Evolutionary conservation across 2,797 vertebrate genomes (phyloP).

Genomic region (Mionectes olivaceus): DNA sequence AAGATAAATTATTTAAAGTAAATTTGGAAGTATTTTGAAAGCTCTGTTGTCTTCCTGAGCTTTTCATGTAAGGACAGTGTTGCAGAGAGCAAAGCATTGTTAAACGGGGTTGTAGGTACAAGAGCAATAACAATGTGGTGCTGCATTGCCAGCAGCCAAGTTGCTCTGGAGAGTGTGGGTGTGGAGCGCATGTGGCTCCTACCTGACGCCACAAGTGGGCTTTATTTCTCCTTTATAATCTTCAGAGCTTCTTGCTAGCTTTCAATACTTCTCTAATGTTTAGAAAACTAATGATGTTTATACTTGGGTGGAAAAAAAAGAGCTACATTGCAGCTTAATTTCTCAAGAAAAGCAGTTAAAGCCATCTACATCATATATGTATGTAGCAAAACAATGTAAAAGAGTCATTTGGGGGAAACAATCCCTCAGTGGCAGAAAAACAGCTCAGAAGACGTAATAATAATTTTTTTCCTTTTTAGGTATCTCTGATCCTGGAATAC

Average conservation of each 20-base stretch:
- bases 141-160: background rate
- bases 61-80: background rate
- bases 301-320: background rate
- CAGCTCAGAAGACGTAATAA: background rate
- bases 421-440: background rate
- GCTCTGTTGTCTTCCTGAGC: background rate
- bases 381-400: background rate
- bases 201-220: background rate
- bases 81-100: background rate
- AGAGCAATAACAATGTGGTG: background rate
- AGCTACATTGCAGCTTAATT: background rate
- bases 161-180: accelerated
- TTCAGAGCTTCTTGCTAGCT: background rate
- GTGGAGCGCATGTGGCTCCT: background rate
- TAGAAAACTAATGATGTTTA: background rate
- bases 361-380: background rate
- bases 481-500: background rate
- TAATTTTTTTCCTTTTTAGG: background rate
- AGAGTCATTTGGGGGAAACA: background rate
- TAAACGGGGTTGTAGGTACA: background rate
- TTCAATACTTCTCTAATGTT: background rate
- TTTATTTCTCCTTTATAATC: background rate
- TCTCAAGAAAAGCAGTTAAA: slow-evolving; percentile 17
- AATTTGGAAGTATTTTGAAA: background rate
- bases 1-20: background rate